Evolutionary conservation across 1,140 invertebrate species (phyloP).

Genomic region (Artemia franciscana): DNA sequence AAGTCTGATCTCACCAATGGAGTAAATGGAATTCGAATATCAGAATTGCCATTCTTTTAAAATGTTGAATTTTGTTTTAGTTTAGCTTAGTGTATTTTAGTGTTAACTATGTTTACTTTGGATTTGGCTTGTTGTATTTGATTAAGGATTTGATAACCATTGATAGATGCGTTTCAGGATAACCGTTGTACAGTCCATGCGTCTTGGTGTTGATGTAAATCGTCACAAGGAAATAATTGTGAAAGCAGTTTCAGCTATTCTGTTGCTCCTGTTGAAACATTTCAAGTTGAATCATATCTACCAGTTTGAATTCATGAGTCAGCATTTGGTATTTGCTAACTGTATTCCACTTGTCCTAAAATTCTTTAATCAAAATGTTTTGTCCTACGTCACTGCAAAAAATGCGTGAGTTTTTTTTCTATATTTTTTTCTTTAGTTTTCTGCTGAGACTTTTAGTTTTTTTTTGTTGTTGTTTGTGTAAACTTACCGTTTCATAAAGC

Average conservation of each 20-base stretch:
- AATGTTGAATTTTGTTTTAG: too few relatives aligned
- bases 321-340: slow-evolving; percentile 96
- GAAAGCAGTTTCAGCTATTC: slow-evolving; percentile 84
- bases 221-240: slow-evolving; percentile 97
- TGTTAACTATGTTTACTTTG: not conserved
- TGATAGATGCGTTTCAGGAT: slow-evolving; percentile 29
- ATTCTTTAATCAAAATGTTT: slow-evolving; percentile 97
- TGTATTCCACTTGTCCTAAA: slow-evolving; percentile 95
- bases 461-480: too few relatives aligned
- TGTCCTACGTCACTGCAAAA: slow-evolving; percentile 80
- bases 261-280: slow-evolving; percentile 83
- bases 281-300: slow-evolving; percentile 99
- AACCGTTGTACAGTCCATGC: slow-evolving; percentile 88
- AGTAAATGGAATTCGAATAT: too few relatives aligned
- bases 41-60: too few relatives aligned
- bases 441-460: too few relatives aligned
- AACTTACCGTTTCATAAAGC: too few relatives aligned
- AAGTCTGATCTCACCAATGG: too few relatives aligned
- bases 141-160: not conserved
- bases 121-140: not conserved
- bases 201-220: slow-evolving; percentile 88
- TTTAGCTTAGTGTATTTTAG: not conserved
- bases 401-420: slow-evolving; percentile 52
- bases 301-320: slow-evolving; percentile 97
- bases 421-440: too few relatives aligned